Percentiles rank a stretch among this genome's conserved stretches.
phyloP scores from a whole-genome alignment of 2,797 vertebrate genomes.

The Sebastes taczanowskii region DNA sequence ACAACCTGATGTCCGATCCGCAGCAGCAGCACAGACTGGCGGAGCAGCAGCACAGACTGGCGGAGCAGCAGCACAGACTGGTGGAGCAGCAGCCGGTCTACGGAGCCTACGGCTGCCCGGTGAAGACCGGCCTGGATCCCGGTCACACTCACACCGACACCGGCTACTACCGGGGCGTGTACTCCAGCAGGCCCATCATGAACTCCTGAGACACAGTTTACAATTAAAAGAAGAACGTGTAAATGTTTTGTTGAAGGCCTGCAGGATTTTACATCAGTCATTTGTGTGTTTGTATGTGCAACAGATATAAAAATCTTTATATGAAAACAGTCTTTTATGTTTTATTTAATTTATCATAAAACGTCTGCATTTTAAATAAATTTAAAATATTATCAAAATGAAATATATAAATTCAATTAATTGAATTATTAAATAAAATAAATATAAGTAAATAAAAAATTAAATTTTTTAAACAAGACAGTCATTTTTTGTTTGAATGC shows the following conservation, averaged over 20 bases:
- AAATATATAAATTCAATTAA: too few species aligned
- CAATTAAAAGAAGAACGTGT: not conserved
- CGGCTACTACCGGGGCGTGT: slow-evolving; percentile 89
- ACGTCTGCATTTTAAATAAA: not conserved
- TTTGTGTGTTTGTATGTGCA: slow-evolving; percentile 81
- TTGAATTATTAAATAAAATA: too few species aligned
- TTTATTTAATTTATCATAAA: not conserved
- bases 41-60: slow-evolving; percentile 77
- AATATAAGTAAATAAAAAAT: too few species aligned
- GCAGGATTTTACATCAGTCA: not conserved
- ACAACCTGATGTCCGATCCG: slow-evolving; percentile 92
- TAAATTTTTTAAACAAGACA: not conserved
- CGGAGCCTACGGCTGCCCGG: slow-evolving; percentile 83
- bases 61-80: slow-evolving; percentile 77
- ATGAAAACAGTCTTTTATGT: slow-evolving; percentile 74
- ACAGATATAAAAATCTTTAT: slow-evolving; percentile 75
- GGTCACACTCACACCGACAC: slow-evolving; percentile 77
- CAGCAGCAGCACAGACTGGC: slow-evolving; percentile 84
- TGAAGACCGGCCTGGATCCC: slow-evolving; percentile 85
- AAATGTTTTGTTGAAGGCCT: not conserved
- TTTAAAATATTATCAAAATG: too few species aligned
- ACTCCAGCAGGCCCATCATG: slow-evolving; percentile 87
- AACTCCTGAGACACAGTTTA: slow-evolving; percentile 78
- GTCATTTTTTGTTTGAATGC: not conserved
- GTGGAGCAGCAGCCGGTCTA: slow-evolving; percentile 83